A percentile compares a stretch with the other conserved stretches of the same genome.
These are phyloP conservation scores for Hydrolagus affinis DNA, from an alignment of 2,113 vertebrate species.

Conservation along the genomic window DNA sequence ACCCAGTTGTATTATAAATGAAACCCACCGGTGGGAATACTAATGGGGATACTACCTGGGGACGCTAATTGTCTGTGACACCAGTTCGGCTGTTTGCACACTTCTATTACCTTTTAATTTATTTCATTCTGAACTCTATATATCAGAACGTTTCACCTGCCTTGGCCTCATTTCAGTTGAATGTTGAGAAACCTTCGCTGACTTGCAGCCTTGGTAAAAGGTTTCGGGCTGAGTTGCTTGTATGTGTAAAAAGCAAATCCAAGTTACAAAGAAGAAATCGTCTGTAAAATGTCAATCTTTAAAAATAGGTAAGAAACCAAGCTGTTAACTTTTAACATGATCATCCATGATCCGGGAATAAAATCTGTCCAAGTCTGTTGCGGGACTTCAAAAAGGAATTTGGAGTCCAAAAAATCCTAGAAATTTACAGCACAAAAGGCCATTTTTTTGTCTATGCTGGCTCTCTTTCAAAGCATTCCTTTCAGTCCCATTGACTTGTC, in stretches of 20 bases:
- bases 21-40: constrained; percentile 27
- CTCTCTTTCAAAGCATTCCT: too few species aligned
- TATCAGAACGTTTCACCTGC: constrained; percentile 25
- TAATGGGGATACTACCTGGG: constrained; percentile 29
- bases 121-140: constrained; percentile 17
- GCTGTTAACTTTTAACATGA: too few species aligned
- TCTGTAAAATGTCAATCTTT: background rate
- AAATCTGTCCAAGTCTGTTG: too few species aligned
- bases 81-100: constrained; percentile 13
- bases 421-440: too few species aligned
- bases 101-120: constrained; percentile 30
- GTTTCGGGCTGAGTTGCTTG: background rate
- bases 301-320: too few species aligned
- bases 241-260: background rate
- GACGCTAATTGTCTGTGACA: constrained; percentile 25
- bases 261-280: background rate
- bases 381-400: too few species aligned
- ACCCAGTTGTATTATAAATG: constrained; percentile 27
- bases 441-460: too few species aligned
- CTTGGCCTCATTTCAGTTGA: constrained; percentile 25
- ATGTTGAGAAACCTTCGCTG: background rate
- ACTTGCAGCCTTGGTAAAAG: constrained; percentile 16
- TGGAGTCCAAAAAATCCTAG: too few species aligned
- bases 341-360: too few species aligned
- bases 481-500: too few species aligned